phyloP scores from a whole-genome alignment of 2,888 invertebrate species.

The Ramazzottius varieornatus region DNA sequence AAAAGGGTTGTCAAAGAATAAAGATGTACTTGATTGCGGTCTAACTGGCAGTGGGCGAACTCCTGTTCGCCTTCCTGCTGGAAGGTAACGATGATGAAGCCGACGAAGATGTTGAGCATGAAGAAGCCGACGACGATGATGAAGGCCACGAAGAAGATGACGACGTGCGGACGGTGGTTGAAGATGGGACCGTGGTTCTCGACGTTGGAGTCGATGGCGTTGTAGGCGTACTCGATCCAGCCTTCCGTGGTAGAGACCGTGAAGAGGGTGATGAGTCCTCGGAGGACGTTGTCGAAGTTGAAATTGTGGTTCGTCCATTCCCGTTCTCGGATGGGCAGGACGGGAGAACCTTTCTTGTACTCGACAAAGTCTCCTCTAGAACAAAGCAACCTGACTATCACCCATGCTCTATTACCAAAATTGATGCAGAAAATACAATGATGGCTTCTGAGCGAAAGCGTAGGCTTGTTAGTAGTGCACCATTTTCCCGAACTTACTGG shows the following conservation, averaged over 20 bases:
- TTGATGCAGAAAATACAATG: no score
- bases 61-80: slow-evolving; percentile 98
- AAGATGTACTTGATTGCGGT: slow-evolving; percentile 69
- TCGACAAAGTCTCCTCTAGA: slow-evolving; percentile 75
- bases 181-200: slow-evolving; percentile 86
- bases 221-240: slow-evolving; percentile 92
- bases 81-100: slow-evolving; percentile 99
- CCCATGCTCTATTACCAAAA: no score
- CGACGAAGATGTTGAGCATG: slow-evolving; percentile 99
- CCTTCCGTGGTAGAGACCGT: slow-evolving; percentile 99
- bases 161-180: slow-evolving; percentile 88
- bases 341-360: slow-evolving; percentile 51
- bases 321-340: slow-evolving; percentile 33
- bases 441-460: no score
- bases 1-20: not conserved
- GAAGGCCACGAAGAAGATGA: slow-evolving; percentile 94
- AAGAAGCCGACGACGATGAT: slow-evolving; percentile 99
- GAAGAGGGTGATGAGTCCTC: slow-evolving; percentile 93
- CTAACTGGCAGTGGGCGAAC: slow-evolving; percentile 93
- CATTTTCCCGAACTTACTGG: no score
- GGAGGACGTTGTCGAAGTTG: slow-evolving; percentile 92
- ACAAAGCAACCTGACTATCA: no score
- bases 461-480: no score
- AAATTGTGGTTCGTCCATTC: slow-evolving; percentile 67
- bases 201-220: slow-evolving; percentile 85